phyloP scores from a whole-genome alignment of 2,888 invertebrate genomes.

The Halictus ligatus region DNA sequence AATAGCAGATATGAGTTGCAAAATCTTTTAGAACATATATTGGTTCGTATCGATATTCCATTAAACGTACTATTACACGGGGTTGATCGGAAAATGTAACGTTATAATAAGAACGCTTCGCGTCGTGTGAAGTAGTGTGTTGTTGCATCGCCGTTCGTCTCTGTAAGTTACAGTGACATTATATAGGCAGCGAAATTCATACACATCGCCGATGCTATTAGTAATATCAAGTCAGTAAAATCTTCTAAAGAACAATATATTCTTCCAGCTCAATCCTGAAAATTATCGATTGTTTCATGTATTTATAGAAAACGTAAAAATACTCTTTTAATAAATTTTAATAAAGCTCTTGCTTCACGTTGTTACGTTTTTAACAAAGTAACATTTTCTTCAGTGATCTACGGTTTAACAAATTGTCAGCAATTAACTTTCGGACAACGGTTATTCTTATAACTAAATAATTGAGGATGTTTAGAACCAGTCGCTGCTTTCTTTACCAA shows the following conservation, averaged over 20 bases:
- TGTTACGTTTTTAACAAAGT: background rate
- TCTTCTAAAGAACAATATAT: background rate
- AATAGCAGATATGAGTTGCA: constrained; percentile 50
- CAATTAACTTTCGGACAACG: too few relatives aligned
- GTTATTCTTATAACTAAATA: too few relatives aligned
- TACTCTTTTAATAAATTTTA: too few relatives aligned
- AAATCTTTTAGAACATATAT: constrained; percentile 50
- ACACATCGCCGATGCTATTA: background rate
- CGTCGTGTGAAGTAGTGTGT: constrained; percentile 10
- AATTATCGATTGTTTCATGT: background rate
- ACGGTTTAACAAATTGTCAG: too few relatives aligned
- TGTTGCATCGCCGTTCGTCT: constrained; percentile 17
- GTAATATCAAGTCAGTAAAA: background rate
- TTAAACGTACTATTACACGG: constrained; percentile 38
- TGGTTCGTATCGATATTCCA: constrained; percentile 39
- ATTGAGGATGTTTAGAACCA: too few relatives aligned
- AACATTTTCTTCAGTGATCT: background rate
- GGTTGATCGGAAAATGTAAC: constrained; percentile 43
- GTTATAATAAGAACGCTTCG: constrained; percentile 42
- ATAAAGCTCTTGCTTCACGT: background rate
- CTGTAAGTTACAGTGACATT: constrained; percentile 27
- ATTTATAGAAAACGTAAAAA: background rate
- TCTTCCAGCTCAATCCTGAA: background rate
- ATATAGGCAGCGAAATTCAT: background rate
- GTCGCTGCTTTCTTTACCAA: too few relatives aligned